These are phyloP conservation scores for Nannospalax galili DNA, from an alignment of 2,113 vertebrate species.

Conservation along the genomic window DNA sequence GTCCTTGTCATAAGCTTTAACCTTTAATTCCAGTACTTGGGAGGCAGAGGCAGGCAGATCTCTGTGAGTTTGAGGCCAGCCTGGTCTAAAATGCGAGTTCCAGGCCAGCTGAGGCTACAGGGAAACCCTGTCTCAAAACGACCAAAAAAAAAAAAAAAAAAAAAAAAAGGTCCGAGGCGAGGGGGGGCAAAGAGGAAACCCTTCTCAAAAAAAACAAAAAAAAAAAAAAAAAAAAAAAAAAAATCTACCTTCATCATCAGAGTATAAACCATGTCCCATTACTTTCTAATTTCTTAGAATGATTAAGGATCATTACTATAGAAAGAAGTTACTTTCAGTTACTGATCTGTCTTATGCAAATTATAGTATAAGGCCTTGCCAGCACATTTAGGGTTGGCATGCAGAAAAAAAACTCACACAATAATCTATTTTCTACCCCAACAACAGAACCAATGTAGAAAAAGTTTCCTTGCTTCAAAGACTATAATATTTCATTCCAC, in stretches of 20 bases:
- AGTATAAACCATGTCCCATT: background rate
- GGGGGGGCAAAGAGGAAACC: too few species aligned
- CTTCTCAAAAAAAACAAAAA: too few species aligned
- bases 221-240: too few species aligned
- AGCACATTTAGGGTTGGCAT: background rate
- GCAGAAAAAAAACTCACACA: background rate
- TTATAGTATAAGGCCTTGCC: background rate
- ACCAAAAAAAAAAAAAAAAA: too few species aligned
- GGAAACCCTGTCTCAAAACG: too few species aligned
- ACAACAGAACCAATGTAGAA: background rate
- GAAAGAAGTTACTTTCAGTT: background rate
- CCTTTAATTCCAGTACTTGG: too few species aligned
- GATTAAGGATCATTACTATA: background rate
- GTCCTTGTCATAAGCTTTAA: background rate
- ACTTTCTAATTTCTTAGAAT: constrained; percentile 12
- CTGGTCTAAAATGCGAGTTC: too few species aligned
- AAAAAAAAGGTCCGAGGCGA: too few species aligned
- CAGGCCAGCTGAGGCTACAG: too few species aligned
- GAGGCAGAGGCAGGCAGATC: too few species aligned
- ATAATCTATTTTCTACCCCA: background rate
- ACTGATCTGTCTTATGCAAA: background rate
- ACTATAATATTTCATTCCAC: background rate
- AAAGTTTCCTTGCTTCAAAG: background rate
- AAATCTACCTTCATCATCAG: background rate
- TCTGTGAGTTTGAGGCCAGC: too few species aligned